Evolutionary conservation across 2,888 invertebrate genomes (phyloP).

Genomic region (Chloroclysta siterata): DNA sequence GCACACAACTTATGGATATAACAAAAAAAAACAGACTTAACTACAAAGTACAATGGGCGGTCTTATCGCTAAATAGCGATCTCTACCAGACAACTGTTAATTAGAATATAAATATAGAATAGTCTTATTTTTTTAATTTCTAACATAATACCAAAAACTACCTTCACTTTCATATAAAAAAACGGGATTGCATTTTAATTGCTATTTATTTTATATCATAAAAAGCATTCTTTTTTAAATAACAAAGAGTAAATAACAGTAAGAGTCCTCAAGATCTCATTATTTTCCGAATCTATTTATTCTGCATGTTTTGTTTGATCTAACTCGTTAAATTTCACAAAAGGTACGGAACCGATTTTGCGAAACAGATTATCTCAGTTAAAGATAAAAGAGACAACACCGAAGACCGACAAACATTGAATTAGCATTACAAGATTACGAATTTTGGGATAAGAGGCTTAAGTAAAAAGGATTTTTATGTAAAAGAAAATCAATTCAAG

Average conservation of each 20-base stretch:
- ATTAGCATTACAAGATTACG: conserved; percentile 72
- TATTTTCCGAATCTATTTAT: conserved; percentile 51
- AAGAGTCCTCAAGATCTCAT: conserved; percentile 42
- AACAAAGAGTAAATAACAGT: neutral
- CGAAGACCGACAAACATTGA: conserved; percentile 63
- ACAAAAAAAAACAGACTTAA: no score
- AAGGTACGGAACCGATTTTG: conserved; percentile 65
- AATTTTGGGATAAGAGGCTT: conserved; percentile 49
- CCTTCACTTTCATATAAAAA: no score
- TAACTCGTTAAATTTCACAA: conserved; percentile 68
- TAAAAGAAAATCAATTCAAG: conserved; percentile 38
- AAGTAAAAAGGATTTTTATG: conserved; percentile 48
- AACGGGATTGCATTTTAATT: no score
- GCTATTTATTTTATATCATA: no score
- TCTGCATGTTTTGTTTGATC: conserved; percentile 56
- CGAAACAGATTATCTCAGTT: conserved; percentile 63
- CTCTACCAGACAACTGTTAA: no score
- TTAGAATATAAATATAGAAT: no score
- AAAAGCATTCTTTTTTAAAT: neutral
- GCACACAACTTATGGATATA: no score
- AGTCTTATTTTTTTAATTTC: no score
- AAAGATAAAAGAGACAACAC: conserved; percentile 62
- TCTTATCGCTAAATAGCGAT: no score
- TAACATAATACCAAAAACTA: no score
- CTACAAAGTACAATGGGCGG: no score